phyloP scores from a whole-genome alignment of 2,888 invertebrate species.

The Tinea pellionella region DNA sequence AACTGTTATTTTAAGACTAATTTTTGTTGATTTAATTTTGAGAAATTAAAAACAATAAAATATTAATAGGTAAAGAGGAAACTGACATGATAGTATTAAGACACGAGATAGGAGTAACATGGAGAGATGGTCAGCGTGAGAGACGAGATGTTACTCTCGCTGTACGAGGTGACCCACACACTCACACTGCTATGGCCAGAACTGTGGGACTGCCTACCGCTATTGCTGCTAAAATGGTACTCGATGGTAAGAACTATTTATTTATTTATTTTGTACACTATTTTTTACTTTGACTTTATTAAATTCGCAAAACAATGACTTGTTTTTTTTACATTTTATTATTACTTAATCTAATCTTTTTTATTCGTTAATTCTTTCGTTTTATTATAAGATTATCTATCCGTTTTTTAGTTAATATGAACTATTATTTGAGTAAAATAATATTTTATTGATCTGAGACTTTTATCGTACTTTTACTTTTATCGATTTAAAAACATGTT shows the following conservation, averaged over 20 bases:
- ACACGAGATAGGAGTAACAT: slow-evolving; percentile 92
- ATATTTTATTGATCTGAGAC: no score
- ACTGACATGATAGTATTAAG: slow-evolving; percentile 94
- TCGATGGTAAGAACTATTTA: slow-evolving; percentile 82
- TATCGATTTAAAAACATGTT: no score
- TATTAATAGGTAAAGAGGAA: slow-evolving; percentile 74
- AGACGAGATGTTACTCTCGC: slow-evolving; percentile 87
- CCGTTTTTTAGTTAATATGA: no score
- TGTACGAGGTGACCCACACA: slow-evolving; percentile 82
- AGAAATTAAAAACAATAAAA: neutral
- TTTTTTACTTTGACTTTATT: neutral
- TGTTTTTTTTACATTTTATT: no score
- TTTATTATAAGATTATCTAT: no score
- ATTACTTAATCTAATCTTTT: no score
- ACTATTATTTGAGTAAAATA: no score
- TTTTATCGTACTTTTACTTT: no score
- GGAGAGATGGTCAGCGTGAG: slow-evolving; percentile 89
- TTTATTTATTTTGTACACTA: no score
- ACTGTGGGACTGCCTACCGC: slow-evolving; percentile 84
- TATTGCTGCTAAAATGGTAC: slow-evolving; percentile 96
- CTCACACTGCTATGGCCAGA: slow-evolving; percentile 92
- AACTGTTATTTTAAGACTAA: neutral
- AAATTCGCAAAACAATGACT: no score
- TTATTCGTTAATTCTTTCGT: no score
- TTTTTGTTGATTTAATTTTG: neutral